A percentile compares a stretch with the other conserved stretches of the same genome.
Evolutionary conservation across 2,888 invertebrate species (phyloP).

Genomic region (Petrolisthes cinctipes): DNA sequence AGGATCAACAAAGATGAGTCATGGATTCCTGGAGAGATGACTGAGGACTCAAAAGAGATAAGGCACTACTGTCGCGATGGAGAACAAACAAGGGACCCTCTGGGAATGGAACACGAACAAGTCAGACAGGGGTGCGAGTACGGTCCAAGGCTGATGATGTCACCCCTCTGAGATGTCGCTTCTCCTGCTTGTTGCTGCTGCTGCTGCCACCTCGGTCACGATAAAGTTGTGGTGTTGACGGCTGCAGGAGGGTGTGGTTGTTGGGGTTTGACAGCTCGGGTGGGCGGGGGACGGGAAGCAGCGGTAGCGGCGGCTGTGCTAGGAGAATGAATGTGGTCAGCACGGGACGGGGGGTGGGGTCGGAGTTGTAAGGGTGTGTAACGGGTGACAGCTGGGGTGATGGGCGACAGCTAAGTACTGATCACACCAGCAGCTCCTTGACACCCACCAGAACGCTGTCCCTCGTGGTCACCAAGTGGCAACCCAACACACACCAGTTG

Average conservation of each 20-base stretch:
- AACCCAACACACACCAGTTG: conserved; percentile 3
- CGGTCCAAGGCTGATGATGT: neutral
- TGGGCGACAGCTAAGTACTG: no score
- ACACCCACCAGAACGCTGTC: neutral
- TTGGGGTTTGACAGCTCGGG: no score
- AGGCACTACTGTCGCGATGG: no score
- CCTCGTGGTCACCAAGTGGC: neutral
- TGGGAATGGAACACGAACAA: neutral
- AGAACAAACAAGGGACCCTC: neutral
- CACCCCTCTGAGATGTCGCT: neutral
- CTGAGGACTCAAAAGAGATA: no score
- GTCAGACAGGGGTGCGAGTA: conserved; percentile 3
- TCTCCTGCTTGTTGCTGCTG: neutral
- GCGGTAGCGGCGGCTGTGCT: neutral
- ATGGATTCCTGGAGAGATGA: no score
- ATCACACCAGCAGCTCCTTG: no score
- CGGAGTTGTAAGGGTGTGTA: neutral
- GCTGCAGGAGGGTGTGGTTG: no score
- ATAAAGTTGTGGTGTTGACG: no score
- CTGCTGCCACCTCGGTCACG: neutral
- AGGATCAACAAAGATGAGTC: no score
- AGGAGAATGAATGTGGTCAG: neutral
- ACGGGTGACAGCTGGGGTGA: no score
- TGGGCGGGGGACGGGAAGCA: neutral
- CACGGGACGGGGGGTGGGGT: neutral